phyloP scores from a whole-genome alignment of 2,888 invertebrate genomes.

The Glaucopsyche alexis region DNA sequence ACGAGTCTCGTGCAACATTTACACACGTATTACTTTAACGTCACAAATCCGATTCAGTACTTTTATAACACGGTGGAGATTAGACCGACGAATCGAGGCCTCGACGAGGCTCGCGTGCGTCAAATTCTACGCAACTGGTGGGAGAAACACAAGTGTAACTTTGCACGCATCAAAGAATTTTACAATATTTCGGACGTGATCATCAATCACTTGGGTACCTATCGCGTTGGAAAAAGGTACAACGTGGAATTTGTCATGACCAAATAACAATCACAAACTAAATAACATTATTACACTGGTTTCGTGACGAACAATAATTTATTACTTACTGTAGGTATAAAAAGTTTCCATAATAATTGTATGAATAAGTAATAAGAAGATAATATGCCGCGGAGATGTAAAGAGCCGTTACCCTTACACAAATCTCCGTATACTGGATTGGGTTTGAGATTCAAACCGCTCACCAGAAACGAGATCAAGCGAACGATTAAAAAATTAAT shows the following conservation, averaged over 20 bases:
- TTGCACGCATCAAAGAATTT: conserved; percentile 24
- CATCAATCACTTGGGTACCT: conserved; percentile 12
- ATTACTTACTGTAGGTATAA: no score
- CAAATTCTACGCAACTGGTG: conserved; percentile 17
- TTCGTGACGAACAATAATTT: no score
- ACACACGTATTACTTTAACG: conserved; percentile 15
- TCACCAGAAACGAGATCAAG: neutral
- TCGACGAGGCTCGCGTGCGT: conserved; percentile 21
- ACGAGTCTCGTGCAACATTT: conserved; percentile 23
- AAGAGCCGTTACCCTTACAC: no score
- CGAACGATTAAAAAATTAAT: conserved; percentile 1
- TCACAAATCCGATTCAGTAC: conserved; percentile 26
- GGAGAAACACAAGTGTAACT: conserved; percentile 18
- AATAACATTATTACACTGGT: no score
- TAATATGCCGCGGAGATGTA: neutral
- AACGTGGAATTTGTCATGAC: neutral
- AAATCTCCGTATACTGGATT: no score
- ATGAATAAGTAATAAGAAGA: neutral
- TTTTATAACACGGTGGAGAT: conserved; percentile 12
- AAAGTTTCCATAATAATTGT: no score
- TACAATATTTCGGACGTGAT: conserved; percentile 17
- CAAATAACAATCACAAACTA: no score
- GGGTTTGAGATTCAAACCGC: neutral
- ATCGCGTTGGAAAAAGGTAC: neutral
- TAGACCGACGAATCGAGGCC: no score